Conservation (phyloP, 2,888 invertebrate species). For the Acleris sparsana region DNA sequence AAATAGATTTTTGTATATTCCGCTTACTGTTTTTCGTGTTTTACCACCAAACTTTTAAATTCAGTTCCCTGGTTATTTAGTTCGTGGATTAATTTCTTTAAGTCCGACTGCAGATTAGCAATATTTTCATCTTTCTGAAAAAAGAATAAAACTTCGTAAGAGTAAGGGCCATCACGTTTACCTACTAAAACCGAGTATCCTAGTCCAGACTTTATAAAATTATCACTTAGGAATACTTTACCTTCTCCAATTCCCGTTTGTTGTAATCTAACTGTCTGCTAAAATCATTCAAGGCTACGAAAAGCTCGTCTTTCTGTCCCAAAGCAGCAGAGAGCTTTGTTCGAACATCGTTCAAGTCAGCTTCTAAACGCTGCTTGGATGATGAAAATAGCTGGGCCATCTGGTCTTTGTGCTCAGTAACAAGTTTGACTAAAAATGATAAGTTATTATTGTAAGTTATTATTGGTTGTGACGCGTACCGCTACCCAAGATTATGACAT, state of each 20-base stretch:
- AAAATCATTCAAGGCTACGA: slow-evolving; percentile 41
- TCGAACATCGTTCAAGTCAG: slow-evolving; percentile 43
- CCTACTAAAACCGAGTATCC: background rate
- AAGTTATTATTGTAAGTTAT: background rate
- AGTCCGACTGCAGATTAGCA: slow-evolving; percentile 45
- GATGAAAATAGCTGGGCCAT: slow-evolving; percentile 44
- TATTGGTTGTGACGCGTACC: background rate
- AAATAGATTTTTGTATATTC: background rate
- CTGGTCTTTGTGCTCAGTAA: slow-evolving; percentile 48
- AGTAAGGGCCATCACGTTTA: no score
- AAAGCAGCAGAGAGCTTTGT: slow-evolving; percentile 39
- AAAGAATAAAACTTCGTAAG: background rate
- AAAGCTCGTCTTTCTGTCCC: slow-evolving; percentile 44
- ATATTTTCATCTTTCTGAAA: slow-evolving; percentile 52
- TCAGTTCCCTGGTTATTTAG: slow-evolving; percentile 45
- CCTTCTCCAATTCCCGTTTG: slow-evolving; percentile 45
- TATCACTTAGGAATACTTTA: slow-evolving; percentile 25
- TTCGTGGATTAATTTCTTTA: slow-evolving; percentile 48
- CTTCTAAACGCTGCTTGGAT: slow-evolving; percentile 47
- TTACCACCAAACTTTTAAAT: slow-evolving; percentile 43
- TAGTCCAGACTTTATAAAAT: background rate
- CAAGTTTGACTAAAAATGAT: slow-evolving; percentile 46
- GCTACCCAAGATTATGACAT: no score
- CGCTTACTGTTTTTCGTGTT: slow-evolving; percentile 52
- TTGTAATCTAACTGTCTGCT: slow-evolving; percentile 43